These are phyloP conservation scores for Athetis lepigone DNA, from an alignment of 2,888 invertebrate genomes.

Conservation along the genomic window DNA sequence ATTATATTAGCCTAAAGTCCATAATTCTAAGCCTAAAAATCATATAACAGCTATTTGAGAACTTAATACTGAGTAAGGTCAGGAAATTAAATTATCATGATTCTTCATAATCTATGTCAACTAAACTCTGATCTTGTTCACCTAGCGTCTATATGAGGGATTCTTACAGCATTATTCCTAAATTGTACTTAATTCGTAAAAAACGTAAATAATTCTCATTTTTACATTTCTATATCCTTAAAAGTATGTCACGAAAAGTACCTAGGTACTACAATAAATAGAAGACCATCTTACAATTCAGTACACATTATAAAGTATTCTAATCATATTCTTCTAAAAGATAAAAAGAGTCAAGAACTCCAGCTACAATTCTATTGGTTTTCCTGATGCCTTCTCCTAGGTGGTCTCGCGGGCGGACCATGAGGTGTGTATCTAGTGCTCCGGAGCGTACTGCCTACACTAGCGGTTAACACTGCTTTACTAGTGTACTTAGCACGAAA, in stretches of 20 bases:
- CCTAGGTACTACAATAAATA: constrained; percentile 90
- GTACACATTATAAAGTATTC: constrained; percentile 83
- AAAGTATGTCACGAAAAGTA: constrained; percentile 87
- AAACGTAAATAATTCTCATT: constrained; percentile 78
- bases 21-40: constrained; percentile 81
- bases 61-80: constrained; percentile 89
- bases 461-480: constrained; percentile 89
- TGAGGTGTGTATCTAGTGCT: constrained; percentile 89
- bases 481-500: constrained; percentile 91
- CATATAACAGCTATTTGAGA: constrained; percentile 85
- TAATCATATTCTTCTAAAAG: constrained; percentile 82
- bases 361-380: constrained; percentile 84
- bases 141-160: constrained; percentile 83
- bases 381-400: constrained; percentile 89
- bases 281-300: constrained; percentile 88
- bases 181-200: constrained; percentile 87
- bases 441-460: constrained; percentile 91
- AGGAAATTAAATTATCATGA: constrained; percentile 79
- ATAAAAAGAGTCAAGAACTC: constrained; percentile 78
- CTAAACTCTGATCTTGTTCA: constrained; percentile 75
- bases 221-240: constrained; percentile 86
- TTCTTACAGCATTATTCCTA: constrained; percentile 85
- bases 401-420: constrained; percentile 88
- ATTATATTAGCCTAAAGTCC: constrained; percentile 83
- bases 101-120: constrained; percentile 76